phyloP scores from a whole-genome alignment of 2,113 vertebrate genomes.

The Bufo bufo region DNA sequence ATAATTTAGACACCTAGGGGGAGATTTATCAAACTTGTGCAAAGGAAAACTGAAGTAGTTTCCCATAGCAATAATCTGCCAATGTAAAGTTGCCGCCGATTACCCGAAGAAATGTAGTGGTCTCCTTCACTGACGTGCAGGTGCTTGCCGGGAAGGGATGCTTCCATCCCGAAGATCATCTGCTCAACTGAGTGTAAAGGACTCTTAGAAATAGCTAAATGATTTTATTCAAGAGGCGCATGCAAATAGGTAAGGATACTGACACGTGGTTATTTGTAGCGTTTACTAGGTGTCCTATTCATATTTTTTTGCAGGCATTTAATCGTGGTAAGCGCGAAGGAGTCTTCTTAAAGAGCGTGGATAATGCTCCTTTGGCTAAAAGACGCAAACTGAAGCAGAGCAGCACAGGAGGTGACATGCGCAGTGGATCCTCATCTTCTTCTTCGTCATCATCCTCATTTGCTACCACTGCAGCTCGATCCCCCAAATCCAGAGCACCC shows the following conservation, averaged over 20 bases:
- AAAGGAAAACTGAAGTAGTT: too few species aligned
- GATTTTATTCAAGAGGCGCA: not conserved
- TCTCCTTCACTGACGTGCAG: too few species aligned
- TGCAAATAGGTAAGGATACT: not conserved
- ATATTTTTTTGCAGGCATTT: slow-evolving; percentile 76
- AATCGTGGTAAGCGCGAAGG: slow-evolving; percentile 88
- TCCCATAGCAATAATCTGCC: too few species aligned
- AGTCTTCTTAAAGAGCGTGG: slow-evolving; percentile 90
- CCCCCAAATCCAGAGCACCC: slow-evolving; percentile 53
- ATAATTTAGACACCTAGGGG: too few species aligned
- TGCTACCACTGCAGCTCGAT: slow-evolving; percentile 32
- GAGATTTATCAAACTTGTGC: too few species aligned
- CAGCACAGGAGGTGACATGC: slow-evolving; percentile 80
- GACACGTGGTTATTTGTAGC: not conserved
- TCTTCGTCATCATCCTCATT: slow-evolving; percentile 79
- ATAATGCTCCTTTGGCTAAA: slow-evolving; percentile 89
- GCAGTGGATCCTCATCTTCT: slow-evolving; percentile 80
- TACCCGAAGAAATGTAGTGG: too few species aligned
- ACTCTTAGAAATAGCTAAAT: not conserved
- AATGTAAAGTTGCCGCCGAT: too few species aligned
- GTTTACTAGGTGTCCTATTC: not conserved
- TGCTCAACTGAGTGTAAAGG: too few species aligned
- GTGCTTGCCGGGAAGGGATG: too few species aligned
- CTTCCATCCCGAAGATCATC: too few species aligned
- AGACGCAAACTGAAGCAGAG: slow-evolving; percentile 87